Evolutionary conservation across 2,797 vertebrate genomes (phyloP).

Genomic region (Molossus molossus): DNA sequence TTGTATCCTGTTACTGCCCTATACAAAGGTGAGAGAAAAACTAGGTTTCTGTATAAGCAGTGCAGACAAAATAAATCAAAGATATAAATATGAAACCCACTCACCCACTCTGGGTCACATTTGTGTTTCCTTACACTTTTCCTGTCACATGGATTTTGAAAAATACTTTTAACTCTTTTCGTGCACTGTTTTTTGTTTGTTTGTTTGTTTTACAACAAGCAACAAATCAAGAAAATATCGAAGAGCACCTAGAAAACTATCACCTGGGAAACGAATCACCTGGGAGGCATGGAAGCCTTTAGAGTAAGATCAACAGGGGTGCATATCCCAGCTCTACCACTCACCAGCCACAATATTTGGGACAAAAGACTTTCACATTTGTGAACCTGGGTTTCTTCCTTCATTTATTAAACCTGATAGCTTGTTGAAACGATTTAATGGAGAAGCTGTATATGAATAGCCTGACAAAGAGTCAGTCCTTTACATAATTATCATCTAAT

Average conservation of each 20-base stretch:
- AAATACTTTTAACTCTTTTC: neutral
- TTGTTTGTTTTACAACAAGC: neutral
- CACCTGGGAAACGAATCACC: slow-evolving; percentile 27
- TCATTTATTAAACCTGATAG: slow-evolving; percentile 19
- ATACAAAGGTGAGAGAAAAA: neutral
- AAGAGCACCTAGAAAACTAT: slow-evolving; percentile 2
- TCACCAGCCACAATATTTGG: neutral
- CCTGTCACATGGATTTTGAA: slow-evolving; percentile 7
- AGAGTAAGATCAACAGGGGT: neutral
- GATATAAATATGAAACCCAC: neutral
- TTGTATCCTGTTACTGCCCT: neutral
- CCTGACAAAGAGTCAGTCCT: neutral
- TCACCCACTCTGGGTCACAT: neutral
- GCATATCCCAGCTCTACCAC: neutral
- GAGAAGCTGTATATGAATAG: neutral
- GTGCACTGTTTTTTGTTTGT: neutral
- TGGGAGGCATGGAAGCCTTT: neutral
- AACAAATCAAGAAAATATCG: slow-evolving; percentile 39
- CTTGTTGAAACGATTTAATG: slow-evolving; percentile 32
- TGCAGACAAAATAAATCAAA: neutral
- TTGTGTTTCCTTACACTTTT: neutral
- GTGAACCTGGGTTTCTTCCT: neutral
- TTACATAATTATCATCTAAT: slow-evolving; percentile 30
- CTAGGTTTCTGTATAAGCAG: slow-evolving; percentile 34
- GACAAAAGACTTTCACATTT: neutral